Percentiles rank a stretch among this genome's conserved stretches.
phyloP scores from a whole-genome alignment of 2,113 vertebrate species.

The Ammodytes marinus region DNA sequence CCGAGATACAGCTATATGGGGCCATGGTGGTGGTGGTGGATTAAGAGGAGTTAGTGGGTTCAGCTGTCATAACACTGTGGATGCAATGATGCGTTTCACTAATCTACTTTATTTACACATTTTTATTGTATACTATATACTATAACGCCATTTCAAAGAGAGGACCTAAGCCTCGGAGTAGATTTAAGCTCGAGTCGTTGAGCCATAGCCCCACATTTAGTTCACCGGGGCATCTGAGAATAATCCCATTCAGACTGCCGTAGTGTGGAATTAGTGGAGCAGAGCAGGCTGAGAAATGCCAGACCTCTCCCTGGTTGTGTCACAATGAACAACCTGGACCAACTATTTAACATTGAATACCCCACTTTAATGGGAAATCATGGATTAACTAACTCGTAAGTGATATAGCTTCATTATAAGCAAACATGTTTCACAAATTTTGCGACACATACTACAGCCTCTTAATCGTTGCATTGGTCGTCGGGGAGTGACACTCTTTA shows the following conservation, averaged over 20 bases:
- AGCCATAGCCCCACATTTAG: constrained; percentile 1
- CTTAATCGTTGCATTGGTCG: too few species aligned
- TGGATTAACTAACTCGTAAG: neutral
- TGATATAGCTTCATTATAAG: too few species aligned
- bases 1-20: neutral
- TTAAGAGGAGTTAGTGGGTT: constrained; percentile 15
- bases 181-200: neutral
- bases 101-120: constrained; percentile 20
- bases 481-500: neutral
- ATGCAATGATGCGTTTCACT: constrained; percentile 34
- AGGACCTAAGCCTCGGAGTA: neutral
- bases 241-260: neutral
- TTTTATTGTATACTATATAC: constrained; percentile 9
- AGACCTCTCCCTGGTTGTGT: neutral
- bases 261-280: neutral
- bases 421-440: too few species aligned
- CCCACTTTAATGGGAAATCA: neutral
- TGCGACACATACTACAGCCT: too few species aligned
- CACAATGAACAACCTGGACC: neutral
- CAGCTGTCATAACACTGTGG: constrained; percentile 35
- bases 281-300: neutral
- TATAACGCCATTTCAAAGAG: constrained; percentile 10
- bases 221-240: constrained; percentile 9
- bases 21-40: constrained; percentile 18
- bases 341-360: neutral